Evolutionary conservation across 92 coral and sea anemone species (phyloP).

Genomic region (Zoanthus sansibaricus): DNA sequence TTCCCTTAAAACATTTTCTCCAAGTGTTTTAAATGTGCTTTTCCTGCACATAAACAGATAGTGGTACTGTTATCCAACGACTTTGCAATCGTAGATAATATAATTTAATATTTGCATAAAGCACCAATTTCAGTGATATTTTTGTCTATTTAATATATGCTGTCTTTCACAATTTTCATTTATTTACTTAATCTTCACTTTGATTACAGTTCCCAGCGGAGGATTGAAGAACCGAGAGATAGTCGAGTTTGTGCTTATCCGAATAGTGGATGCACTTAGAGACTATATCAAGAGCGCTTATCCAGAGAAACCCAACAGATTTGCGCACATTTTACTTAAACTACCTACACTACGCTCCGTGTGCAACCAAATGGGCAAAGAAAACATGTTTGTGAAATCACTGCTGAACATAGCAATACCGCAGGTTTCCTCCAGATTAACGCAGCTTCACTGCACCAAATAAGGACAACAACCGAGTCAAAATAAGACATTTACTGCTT

Average conservation of each 20-base stretch:
- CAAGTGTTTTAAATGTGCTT: too few species aligned
- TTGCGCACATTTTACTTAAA: conserved; percentile 90
- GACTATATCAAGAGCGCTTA: conserved; percentile 92
- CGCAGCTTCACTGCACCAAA: conserved; percentile 47
- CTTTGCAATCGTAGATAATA: too few species aligned
- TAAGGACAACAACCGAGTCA: not conserved
- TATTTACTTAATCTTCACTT: not conserved
- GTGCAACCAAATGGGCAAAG: conserved; percentile 82
- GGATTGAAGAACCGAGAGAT: conserved; percentile 86
- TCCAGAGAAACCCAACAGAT: conserved; percentile 97
- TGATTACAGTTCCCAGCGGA: conserved; percentile 69
- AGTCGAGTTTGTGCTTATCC: conserved; percentile 85
- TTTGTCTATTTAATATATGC: too few species aligned
- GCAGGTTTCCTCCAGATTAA: conserved; percentile 71
- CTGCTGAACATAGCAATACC: conserved; percentile 89
- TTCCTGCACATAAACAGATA: too few species aligned
- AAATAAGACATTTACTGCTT: too few species aligned
- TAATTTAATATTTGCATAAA: too few species aligned
- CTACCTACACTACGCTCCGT: conserved; percentile 90
- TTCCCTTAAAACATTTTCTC: too few species aligned
- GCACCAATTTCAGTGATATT: too few species aligned
- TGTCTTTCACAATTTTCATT: too few species aligned
- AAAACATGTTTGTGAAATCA: conserved; percentile 91
- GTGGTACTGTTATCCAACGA: too few species aligned
- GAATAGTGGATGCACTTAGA: conserved; percentile 89